Evolutionary conservation across 2,113 vertebrate species (phyloP), one percentile per base, ranked within the genome.

Genomic region (Onychorhynchus coronatus): DNA sequence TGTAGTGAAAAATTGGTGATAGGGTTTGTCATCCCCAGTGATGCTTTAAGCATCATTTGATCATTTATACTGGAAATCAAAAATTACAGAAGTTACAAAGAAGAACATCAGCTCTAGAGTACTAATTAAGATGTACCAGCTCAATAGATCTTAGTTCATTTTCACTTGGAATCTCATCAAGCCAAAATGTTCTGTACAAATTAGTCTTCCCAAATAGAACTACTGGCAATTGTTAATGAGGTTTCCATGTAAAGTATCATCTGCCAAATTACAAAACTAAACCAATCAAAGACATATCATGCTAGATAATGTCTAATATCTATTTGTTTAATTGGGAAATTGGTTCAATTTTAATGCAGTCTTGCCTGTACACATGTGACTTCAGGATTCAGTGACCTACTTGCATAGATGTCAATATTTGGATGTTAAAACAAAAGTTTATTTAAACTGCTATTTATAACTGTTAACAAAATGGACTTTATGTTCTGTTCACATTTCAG

Each of bases 171-270:
- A 85, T 27, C 66, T 96, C 92, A 85, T 95, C 93, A 96, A 75
- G 62, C 52, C 68, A 92, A 89, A 94, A 85, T 50, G 44, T 92
- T 93, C 91, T 81, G 49, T 79, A 87, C 88, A 91, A 96, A 96
- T 96, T 82, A 91, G 50, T 82, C 61, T 91, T 96, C 75, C 73
- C 79, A 93, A 89, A 91, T 8, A 88, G 86, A 95, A 92, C 44
- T 68, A 75, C 52, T 94, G 77, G 79, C 80, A 91, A 72, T 82
- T 87, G 80, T 76, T 96, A 96, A 95, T 91, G 92, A 94, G n/a
- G 65, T 75, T 96, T 88, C 82, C 63, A 55, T 58, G 59, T 66
- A 84, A 94, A 85, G 61, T 27, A 76, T 95, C 88, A 83, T 77
- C 79, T 83, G 75, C 74, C 82, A 95, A 91, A 91, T 59, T 58